A percentile compares a stretch with the other conserved stretches of the same genome.
Conservation (phyloP, 1,140 invertebrate genomes). For the Gryllus bimaculatus region DNA sequence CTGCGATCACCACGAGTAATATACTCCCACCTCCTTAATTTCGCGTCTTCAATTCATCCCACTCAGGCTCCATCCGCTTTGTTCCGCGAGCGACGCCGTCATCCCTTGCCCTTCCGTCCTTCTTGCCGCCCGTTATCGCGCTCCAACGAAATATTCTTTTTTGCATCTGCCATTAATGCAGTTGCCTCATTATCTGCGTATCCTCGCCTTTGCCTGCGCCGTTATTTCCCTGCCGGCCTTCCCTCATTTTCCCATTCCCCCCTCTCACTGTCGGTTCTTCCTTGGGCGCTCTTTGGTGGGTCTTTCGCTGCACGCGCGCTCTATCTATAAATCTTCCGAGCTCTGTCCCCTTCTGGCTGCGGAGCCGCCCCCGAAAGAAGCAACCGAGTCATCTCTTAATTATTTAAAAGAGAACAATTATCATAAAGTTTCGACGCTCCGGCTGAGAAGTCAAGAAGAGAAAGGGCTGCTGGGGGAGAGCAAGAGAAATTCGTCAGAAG, state of each 20-base stretch:
- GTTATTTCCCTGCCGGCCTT: neutral
- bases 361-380: neutral
- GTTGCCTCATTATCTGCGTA: neutral
- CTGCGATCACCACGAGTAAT: too few relatives aligned
- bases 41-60: too few relatives aligned
- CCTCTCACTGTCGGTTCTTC: too few relatives aligned
- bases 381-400: neutral
- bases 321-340: neutral
- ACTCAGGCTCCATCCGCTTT: too few relatives aligned
- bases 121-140: neutral
- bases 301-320: neutral
- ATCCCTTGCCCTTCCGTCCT: neutral
- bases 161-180: neutral
- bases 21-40: too few relatives aligned
- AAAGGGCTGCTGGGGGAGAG: neutral
- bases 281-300: neutral
- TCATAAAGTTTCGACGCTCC: neutral
- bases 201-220: neutral
- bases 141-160: neutral
- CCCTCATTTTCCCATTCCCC: neutral
- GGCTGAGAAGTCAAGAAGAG: neutral
- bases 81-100: too few relatives aligned
- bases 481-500: neutral
- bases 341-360: neutral
- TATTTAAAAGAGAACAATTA: conserved; percentile 6